Evolutionary conservation across 2,113 vertebrate species (phyloP).

Genomic region (Aldabrachelys gigantea): DNA sequence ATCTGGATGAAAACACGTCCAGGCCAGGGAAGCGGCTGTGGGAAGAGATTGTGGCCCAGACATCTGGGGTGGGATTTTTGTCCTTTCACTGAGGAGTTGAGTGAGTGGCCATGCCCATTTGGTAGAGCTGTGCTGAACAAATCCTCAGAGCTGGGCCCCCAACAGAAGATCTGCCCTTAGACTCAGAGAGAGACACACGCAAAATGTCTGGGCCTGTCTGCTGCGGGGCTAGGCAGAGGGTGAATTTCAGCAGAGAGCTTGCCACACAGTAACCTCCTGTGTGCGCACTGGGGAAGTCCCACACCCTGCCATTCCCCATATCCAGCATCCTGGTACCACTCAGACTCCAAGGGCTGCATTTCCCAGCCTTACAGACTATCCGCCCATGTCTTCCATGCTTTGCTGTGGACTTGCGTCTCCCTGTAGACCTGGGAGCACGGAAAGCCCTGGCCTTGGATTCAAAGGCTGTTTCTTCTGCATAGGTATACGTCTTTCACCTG

Average conservation of each 20-base stretch:
- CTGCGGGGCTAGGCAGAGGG: too few relatives aligned
- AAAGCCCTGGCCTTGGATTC: neutral
- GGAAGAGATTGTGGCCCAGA: too few relatives aligned
- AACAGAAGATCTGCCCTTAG: neutral
- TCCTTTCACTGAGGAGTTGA: neutral
- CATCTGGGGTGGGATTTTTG: neutral
- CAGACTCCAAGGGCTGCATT: too few relatives aligned
- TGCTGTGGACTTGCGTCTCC: neutral
- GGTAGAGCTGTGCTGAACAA: neutral
- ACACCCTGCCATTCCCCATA: too few relatives aligned
- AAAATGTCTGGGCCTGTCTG: neutral
- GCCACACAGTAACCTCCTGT: neutral
- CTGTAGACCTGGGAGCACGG: neutral
- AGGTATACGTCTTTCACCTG: conserved; percentile 83
- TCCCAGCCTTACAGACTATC: neutral
- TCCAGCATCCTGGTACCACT: too few relatives aligned
- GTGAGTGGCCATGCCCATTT: neutral
- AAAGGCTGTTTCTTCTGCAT: neutral
- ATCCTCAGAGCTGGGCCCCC: too few relatives aligned
- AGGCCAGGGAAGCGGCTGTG: neutral
- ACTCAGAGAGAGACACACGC: neutral
- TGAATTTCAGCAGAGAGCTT: neutral
- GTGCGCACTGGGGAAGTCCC: neutral
- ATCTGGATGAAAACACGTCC: neutral
- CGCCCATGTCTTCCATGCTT: neutral